Base-by-base conservation (phyloP, 2,113 vertebrate species). In the Nyctibius bracteatus region DNA sequence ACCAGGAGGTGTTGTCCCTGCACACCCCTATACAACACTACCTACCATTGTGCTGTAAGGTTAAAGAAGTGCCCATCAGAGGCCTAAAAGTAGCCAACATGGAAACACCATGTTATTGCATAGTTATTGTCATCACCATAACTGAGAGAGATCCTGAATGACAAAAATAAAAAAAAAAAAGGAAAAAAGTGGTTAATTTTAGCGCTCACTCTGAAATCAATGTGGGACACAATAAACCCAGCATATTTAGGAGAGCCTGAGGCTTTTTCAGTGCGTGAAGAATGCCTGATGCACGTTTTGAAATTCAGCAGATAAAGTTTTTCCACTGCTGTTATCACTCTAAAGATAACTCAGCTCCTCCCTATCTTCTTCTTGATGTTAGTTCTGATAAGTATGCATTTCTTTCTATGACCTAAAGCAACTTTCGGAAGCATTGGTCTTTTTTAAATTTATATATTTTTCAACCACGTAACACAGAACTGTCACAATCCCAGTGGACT, bases 301-400 rank as follows among this genome's bases (percentile, higher is more conserved):
- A 88, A 86, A 92, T 79, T 52, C 71, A 52, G 80, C 43, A 92
- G 88, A 59, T 59, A 25, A 71, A 52, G 58, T 39, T 74, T 70
- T 88, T 33, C 88, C 67, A 1, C 5, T 74, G 85, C 82, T 79
- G 43, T 52, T 95, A 83, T 78, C 92, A 13, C 51, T 25, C 33
- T 73, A 58, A 68, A 95, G 85, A 81, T 90, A 95, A 59, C 31
- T 70, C 61, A 25, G 57, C 66, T 94, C 67, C 55, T 90, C 67
- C 67, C 55, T 88, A 12, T 86, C 71, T 83, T 65, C 30, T 80
- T 62, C 66, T 81, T 59, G 74, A 78, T 93, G 67, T 28, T 58
- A 67, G 63, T 73, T 88, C 46, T 52, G 96, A 71, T 90, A 92
- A 90, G 35, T 21, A 47, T 30, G 23, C 10, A 1, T 90, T 90